Conservation (phyloP, 2,113 vertebrate species). For the Talpa occidentalis region DNA sequence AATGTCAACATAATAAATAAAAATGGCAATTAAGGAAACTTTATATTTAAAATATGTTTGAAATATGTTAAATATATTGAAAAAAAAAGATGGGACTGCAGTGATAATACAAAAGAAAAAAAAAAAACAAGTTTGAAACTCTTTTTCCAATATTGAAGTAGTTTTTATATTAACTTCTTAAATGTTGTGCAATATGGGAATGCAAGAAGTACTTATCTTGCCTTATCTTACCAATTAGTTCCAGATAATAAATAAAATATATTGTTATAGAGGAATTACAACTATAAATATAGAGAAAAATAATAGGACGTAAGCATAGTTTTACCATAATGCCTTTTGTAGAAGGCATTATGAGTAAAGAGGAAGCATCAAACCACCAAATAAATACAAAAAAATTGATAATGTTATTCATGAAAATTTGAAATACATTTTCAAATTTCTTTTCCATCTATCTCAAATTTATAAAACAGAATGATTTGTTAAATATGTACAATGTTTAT, state of each 20-base stretch:
- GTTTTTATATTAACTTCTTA: not conserved
- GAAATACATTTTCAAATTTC: not conserved
- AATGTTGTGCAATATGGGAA: not conserved
- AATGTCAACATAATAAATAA: not conserved
- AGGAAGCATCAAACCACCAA: not conserved
- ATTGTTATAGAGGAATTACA: not conserved
- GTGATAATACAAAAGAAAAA: not conserved
- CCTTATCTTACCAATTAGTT: not conserved
- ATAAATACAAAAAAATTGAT: not conserved
- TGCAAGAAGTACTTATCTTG: not conserved
- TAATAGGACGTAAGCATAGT: not conserved
- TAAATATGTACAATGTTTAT: conserved; percentile 22
- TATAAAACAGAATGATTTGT: not conserved
- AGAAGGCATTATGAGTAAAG: not conserved
- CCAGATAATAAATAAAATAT: not conserved
- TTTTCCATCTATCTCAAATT: not conserved
- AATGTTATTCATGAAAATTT: not conserved
- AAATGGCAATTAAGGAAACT: not conserved
- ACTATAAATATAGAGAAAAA: not conserved
- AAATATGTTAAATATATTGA: not conserved
- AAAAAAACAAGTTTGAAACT: not conserved
- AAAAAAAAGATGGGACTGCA: not conserved
- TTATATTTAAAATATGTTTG: not conserved
- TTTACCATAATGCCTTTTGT: conserved; percentile 4
- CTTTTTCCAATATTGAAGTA: not conserved